These are phyloP conservation scores for Paralinhomoeus sp. DNA, from an alignment of 2,888 invertebrate genomes.

Conservation along the genomic window DNA sequence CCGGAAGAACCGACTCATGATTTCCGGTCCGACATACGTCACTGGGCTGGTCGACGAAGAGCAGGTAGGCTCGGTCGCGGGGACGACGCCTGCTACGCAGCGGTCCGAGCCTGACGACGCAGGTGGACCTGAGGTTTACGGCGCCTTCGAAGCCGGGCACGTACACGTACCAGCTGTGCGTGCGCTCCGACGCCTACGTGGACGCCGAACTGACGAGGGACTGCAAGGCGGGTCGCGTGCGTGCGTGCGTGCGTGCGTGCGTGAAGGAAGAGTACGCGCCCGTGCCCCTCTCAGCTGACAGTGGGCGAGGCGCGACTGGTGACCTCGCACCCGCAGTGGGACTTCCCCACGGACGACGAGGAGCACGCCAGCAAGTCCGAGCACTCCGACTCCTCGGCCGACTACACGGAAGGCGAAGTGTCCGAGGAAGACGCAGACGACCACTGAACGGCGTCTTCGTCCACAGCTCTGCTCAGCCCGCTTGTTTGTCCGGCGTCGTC, in stretches of 20 bases:
- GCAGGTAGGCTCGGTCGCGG: constrained; percentile 38
- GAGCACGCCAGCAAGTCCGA: constrained; percentile 34
- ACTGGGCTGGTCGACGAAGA: constrained; percentile 69
- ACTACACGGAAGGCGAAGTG: constrained; percentile 26
- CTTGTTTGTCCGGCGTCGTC: too few relatives aligned
- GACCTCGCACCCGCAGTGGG: constrained; percentile 92
- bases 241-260: background rate
- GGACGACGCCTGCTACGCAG: too few relatives aligned
- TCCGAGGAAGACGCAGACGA: constrained; percentile 9
- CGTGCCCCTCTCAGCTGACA: constrained; percentile 43
- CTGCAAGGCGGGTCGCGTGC: constrained; percentile 42
- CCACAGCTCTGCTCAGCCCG: too few relatives aligned
- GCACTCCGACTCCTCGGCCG: constrained; percentile 33
- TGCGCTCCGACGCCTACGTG: constrained; percentile 85
- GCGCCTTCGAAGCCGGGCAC: constrained; percentile 79
- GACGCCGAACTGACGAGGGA: constrained; percentile 86
- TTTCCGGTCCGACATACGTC: constrained; percentile 75
- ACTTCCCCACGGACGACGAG: constrained; percentile 67
- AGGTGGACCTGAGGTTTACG: constrained; percentile 67
- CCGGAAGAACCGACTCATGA: constrained; percentile 63
- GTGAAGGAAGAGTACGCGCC: background rate
- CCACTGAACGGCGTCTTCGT: too few relatives aligned
- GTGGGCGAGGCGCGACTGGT: constrained; percentile 83
- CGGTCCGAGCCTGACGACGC: too few relatives aligned
- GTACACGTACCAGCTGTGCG: constrained; percentile 50